Base-by-base conservation (phyloP, 2,113 vertebrate species). In the Muntiacus muntjak region DNA sequence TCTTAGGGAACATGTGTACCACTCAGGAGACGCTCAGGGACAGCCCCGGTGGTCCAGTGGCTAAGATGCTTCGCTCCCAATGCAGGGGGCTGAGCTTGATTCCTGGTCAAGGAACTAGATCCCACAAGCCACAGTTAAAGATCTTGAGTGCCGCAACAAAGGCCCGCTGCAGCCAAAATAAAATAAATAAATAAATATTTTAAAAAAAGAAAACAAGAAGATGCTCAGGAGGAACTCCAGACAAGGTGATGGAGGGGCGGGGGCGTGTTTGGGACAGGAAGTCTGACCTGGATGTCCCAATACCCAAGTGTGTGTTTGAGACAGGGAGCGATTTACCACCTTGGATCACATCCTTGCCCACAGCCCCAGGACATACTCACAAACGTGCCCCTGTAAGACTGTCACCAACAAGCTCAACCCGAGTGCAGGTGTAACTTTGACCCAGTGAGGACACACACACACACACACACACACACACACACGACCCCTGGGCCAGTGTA, bases 1-100 rank as follows among this genome's bases (percentile, higher is more conserved):
- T 36, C 43, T 57, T 1, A 19, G 58, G 67, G 43, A 16, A 15
- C 1, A 16, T 1, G 0, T 16, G 19, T 19, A 40, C 30, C 25
- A 28, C 30, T 43, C 36, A 3, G 40, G 36, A 57, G 86, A 36
- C 0, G 67, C 50, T 64, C 50, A 23, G 30, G 14, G 40, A 14
- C 3, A 7, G 23, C 36, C 40, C 36, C 7, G 71, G 36, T 43
- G 71, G 71, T 26, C 71, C 36, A 76, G 40, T 71, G 71, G 36
- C 36, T 26, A 43, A 6, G 36, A 25, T 26, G 36, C 71, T 23
- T 43, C 1, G 1, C 36, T 76, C 71, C 71, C 71, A 43, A 1
- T 26, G 71, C 71, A 43, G 36, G 36, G 67, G 36, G 23, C 40
- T 76, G 71, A 74, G 71, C 7, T 7, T 43, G 71, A 43, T 14